These are phyloP conservation scores for Creontiades dilutus DNA, from an alignment of 2,888 invertebrate genomes.

Conservation along the genomic window DNA sequence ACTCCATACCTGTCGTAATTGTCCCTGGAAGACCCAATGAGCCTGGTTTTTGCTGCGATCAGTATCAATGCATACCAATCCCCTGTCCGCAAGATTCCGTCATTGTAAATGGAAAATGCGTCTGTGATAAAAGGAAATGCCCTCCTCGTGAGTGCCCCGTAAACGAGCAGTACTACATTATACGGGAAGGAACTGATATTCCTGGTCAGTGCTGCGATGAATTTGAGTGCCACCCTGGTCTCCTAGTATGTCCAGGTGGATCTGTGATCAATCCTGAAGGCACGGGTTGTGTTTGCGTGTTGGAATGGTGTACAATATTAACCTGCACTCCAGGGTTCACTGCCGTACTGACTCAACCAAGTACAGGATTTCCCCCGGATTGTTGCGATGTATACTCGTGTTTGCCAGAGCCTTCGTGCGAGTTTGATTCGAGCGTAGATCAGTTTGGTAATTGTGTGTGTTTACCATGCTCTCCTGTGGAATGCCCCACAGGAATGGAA, in stretches of 20 bases:
- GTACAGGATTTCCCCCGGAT: not conserved
- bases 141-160: not conserved
- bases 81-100: conserved; percentile 11
- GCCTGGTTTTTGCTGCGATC: not conserved
- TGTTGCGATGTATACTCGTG: not conserved
- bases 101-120: not conserved
- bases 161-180: not conserved
- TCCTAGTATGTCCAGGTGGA: not conserved
- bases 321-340: not conserved
- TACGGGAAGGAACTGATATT: not conserved
- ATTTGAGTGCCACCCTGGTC: not conserved
- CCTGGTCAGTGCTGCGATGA: not conserved
- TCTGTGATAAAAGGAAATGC: not conserved
- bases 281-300: not conserved
- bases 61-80: not conserved
- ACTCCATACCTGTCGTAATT: not conserved
- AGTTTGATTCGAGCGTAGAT: not conserved
- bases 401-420: not conserved
- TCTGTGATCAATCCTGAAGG: not conserved
- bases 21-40: not conserved
- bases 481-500: not conserved
- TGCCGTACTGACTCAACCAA: not conserved
- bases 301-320: not conserved
- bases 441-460: not conserved
- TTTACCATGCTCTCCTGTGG: not conserved